Evolutionary conservation across 2,797 vertebrate species (phyloP), one percentile per base, ranked within the genome.

Genomic region (Rallus crepitans): DNA sequence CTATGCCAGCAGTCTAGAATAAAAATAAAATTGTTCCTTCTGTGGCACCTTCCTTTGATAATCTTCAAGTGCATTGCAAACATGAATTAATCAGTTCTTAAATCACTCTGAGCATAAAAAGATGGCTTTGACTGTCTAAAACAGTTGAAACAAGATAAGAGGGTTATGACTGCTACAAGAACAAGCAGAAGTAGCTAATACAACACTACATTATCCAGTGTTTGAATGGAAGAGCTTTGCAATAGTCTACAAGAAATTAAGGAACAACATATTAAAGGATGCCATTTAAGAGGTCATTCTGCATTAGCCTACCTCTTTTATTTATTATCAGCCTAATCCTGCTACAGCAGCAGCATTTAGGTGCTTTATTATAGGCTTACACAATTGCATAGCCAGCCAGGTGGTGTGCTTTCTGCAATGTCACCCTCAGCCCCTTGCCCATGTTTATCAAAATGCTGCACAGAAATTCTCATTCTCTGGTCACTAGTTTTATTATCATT

Each of bases 61-160:
- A 89, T 50, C 40, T 79, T 89, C 56, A 40, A 90, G 70, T 12
- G 5, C 52, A 40, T 35, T 35, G 53, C 77, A 84, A 83, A 93
- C 73, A 76, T 37, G 70, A 95, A 95, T 94, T 93, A 81, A 95
- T 94, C 80, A 89, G 82, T 65, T 80, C 55, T 93, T 59, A 69
- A 90, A 81, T 71, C 69, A n/a, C 31, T 87, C 30, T 0, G 6
- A 9, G 65, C 57, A 64, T 2, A 4, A 52, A 63, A 66, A 76
- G n/a, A 55, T 27, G 18, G 16, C 31, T 86, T 47, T 0, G 0
- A 37, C 76, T 75, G 37, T 37, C 33, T 83, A 33, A 89, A 78
- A 77, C 11, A 33, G 15, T 12, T 2, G 40, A 59, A 90, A 66
- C 7, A 25, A 59, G 55, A 87, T 69, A n/a, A 89, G 71, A 82